Percentiles rank a stretch among this genome's conserved stretches.
Evolutionary conservation across 2,888 invertebrate species (phyloP).

Genomic region (Idaea aversata): DNA sequence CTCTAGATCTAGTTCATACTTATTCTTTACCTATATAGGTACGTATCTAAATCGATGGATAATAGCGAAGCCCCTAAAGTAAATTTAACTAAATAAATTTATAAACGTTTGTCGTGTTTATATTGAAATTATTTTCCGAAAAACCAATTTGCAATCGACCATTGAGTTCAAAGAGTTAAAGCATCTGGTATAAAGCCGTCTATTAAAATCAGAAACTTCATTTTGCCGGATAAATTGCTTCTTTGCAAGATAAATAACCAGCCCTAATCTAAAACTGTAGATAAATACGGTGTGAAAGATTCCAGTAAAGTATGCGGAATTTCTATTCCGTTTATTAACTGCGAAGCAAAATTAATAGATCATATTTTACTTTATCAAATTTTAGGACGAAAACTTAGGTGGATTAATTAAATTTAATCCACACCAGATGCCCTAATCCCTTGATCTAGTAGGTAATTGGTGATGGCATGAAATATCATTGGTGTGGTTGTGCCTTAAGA

Average conservation of each 20-base stretch:
- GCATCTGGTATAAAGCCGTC: conserved; percentile 55
- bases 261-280: conserved; percentile 57
- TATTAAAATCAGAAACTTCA: conserved; percentile 77
- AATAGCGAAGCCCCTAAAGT: not conserved
- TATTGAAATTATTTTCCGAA: conserved; percentile 50
- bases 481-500: too few relatives aligned
- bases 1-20: not conserved
- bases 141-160: conserved; percentile 72
- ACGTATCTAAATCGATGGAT: not conserved
- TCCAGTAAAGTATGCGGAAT: too few relatives aligned
- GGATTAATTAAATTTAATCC: too few relatives aligned
- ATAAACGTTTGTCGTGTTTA: conserved; percentile 2
- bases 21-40: not conserved
- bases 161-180: conserved; percentile 62
- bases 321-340: too few relatives aligned
- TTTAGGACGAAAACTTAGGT: too few relatives aligned
- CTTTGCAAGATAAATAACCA: conserved; percentile 65
- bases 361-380: too few relatives aligned
- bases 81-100: conserved; percentile 2
- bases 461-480: too few relatives aligned
- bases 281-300: conserved; percentile 55
- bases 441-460: too few relatives aligned
- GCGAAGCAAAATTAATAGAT: too few relatives aligned
- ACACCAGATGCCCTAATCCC: too few relatives aligned
- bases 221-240: conserved; percentile 74